A percentile compares a stretch with the other conserved stretches of the same genome.
phyloP scores from a whole-genome alignment of 2,113 vertebrate genomes.

The Cheirogaleus medius region DNA sequence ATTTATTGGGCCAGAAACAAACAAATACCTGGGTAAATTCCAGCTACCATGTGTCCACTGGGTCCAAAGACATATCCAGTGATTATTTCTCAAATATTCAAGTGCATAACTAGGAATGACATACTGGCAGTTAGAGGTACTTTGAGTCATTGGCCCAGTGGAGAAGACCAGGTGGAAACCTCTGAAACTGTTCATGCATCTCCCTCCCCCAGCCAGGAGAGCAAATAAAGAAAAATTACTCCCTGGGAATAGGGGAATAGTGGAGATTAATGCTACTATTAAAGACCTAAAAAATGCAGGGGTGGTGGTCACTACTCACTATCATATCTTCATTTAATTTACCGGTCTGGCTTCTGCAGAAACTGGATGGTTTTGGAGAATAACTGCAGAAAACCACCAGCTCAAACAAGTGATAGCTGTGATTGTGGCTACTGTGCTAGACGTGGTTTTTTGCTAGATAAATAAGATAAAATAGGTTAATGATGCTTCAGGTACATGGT shows the following conservation, averaged over 20 bases:
- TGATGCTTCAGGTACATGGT: background rate
- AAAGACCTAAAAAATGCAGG: too few species aligned
- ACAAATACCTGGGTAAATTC: background rate
- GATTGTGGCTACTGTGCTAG: background rate
- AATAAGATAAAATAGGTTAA: background rate
- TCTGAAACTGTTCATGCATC: background rate
- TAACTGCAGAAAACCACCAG: background rate
- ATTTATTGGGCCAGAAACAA: background rate
- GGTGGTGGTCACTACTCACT: background rate
- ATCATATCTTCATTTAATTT: background rate
- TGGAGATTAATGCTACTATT: background rate
- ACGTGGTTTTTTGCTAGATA: background rate
- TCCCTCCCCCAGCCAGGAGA: background rate
- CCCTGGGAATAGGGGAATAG: background rate
- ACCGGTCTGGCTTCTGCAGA: background rate
- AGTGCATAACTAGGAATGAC: background rate
- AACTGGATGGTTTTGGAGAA: background rate
- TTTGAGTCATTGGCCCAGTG: background rate
- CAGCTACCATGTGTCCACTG: background rate
- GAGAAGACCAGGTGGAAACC: background rate
- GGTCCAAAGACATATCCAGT: background rate
- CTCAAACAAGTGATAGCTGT: background rate
- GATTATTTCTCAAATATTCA: background rate
- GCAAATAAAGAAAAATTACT: background rate
- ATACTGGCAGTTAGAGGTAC: background rate